phyloP scores from a whole-genome alignment of 2,113 vertebrate genomes.

The Pterocles gutturalis region DNA sequence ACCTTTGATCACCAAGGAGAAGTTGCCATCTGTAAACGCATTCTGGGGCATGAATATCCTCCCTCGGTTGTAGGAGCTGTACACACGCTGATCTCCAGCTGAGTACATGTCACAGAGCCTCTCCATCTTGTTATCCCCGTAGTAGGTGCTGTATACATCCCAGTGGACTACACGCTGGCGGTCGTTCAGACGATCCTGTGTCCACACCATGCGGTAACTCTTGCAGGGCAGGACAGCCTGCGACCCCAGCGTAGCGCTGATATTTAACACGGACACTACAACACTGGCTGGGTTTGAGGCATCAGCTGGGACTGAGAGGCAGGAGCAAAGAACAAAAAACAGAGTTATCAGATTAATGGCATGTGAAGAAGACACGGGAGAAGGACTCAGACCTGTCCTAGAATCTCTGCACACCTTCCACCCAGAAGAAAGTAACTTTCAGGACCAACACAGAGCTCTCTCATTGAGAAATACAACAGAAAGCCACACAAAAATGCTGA shows the following conservation, averaged over 20 bases:
- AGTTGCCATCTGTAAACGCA: constrained; percentile 92
- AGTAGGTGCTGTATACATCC: constrained; percentile 81
- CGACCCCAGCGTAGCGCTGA: constrained; percentile 81
- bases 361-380: background rate
- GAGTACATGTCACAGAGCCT: constrained; percentile 91
- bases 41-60: constrained; percentile 83
- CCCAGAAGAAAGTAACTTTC: background rate
- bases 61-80: constrained; percentile 86
- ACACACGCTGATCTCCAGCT: constrained; percentile 85
- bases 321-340: background rate
- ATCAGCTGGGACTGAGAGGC: constrained; percentile 34
- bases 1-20: constrained; percentile 89
- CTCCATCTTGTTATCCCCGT: constrained; percentile 74
- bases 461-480: background rate
- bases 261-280: constrained; percentile 83
- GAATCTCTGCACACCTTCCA: background rate
- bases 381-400: background rate
- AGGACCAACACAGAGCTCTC: background rate
- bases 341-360: background rate
- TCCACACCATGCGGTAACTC: constrained; percentile 95
- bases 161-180: constrained; percentile 95
- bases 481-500: background rate
- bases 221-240: constrained; percentile 86
- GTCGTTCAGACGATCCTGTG: constrained; percentile 88
- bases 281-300: constrained; percentile 81